phyloP scores from a whole-genome alignment of 2,888 invertebrate species.

The Tuberolachnus salignus region DNA sequence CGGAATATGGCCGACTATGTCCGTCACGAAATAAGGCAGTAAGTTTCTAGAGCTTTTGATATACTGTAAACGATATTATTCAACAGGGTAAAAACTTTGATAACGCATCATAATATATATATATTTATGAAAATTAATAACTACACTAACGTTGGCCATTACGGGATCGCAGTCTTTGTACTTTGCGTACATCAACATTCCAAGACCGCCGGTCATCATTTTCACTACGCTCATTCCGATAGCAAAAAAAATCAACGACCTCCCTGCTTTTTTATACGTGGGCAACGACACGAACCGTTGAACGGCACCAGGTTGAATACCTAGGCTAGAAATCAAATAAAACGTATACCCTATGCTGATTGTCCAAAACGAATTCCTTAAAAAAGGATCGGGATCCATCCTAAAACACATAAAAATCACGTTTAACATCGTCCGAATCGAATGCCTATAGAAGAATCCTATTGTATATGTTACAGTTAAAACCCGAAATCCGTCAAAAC shows the following conservation, averaged over 20 bases:
- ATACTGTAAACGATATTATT: background rate
- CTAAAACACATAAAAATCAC: no score
- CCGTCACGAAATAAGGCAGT: conserved; percentile 76
- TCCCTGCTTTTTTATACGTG: conserved; percentile 65
- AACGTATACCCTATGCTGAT: conserved; percentile 71
- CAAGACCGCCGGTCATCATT: conserved; percentile 67
- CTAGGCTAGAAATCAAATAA: conserved; percentile 67
- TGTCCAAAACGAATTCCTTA: conserved; percentile 82
- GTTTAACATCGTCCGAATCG: no score
- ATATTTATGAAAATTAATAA: background rate
- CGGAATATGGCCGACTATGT: conserved; percentile 70
- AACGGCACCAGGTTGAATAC: conserved; percentile 68
- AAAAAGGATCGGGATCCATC: conserved; percentile 77
- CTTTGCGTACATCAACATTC: conserved; percentile 70
- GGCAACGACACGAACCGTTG: conserved; percentile 71
- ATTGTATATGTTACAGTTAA: no score
- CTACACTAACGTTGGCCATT: conserved; percentile 61
- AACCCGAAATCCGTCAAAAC: no score
- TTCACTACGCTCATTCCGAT: conserved; percentile 68
- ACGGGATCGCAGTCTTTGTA: conserved; percentile 73
- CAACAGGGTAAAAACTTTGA: no score
- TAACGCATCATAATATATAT: no score
- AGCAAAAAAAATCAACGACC: conserved; percentile 63
- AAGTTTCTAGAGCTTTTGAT: conserved; percentile 64
- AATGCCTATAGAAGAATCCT: no score